These are phyloP conservation scores for Lophotis ruficrista DNA, from an alignment of 2,113 vertebrate genomes.

Conservation along the genomic window DNA sequence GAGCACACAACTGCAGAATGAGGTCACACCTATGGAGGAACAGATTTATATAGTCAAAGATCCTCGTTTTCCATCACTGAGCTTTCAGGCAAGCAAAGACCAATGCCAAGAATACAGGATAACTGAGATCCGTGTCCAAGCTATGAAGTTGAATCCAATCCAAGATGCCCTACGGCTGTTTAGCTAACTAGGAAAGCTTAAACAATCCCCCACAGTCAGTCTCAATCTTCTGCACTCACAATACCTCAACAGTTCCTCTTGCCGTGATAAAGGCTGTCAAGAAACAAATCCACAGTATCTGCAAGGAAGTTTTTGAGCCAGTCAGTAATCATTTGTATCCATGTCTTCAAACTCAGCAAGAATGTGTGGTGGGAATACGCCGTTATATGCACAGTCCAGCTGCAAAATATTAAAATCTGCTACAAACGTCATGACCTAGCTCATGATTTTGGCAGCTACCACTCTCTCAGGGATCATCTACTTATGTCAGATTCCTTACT, in stretches of 20 bases:
- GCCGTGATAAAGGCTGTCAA: constrained; percentile 40
- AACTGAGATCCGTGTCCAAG: constrained; percentile 31
- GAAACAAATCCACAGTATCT: neutral
- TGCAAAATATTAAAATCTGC: constrained; percentile 55
- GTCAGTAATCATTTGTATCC: constrained; percentile 15
- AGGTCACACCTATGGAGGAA: constrained; percentile 21
- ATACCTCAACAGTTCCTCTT: neutral
- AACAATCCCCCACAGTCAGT: constrained; percentile 16
- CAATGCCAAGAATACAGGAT: constrained; percentile 24
- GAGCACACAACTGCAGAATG: neutral
- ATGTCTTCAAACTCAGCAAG: neutral
- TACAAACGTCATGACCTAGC: constrained; percentile 15
- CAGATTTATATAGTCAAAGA: neutral
- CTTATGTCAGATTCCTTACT: constrained; percentile 43
- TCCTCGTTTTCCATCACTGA: constrained; percentile 12
- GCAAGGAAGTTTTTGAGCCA: constrained; percentile 24
- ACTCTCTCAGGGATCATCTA: constrained; percentile 6
- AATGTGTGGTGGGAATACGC: neutral
- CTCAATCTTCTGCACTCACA: neutral
- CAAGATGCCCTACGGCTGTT: constrained; percentile 49
- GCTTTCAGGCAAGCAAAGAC: constrained; percentile 30
- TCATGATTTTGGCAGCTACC: constrained; percentile 46
- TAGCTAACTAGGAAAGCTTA: constrained; percentile 37
- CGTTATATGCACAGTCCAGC: neutral
- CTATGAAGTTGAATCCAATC: constrained; percentile 4